Conservation (phyloP, 2,797 vertebrate species). For the Oryzias dopingdopingensis region DNA sequence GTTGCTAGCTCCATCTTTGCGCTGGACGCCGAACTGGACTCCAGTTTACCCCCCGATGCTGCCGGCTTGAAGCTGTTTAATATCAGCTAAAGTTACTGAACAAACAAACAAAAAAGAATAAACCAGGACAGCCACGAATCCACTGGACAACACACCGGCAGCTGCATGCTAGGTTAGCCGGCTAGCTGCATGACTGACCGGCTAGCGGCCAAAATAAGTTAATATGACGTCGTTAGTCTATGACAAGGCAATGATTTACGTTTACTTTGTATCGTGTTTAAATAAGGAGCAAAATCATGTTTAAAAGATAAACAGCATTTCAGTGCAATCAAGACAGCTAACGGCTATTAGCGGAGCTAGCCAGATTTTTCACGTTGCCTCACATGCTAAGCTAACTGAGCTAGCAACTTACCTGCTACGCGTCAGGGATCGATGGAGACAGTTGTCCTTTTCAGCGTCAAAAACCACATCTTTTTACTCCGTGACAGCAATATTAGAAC, state of each 20-base stretch:
- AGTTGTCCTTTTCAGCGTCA: neutral
- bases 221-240: no score
- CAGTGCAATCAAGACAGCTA: neutral
- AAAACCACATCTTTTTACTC: constrained; percentile 16
- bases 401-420: constrained; percentile 43
- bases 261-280: no score
- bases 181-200: constrained; percentile 7
- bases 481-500: no score
- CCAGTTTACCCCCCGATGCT: constrained; percentile 30
- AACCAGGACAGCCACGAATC: constrained; percentile 1
- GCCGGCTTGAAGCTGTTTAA: constrained; percentile 40
- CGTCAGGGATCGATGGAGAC: constrained; percentile 12
- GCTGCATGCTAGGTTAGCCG: constrained; percentile 10
- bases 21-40: constrained; percentile 38
- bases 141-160: neutral
- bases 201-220: no score
- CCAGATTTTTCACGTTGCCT: neutral
- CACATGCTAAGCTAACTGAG: constrained; percentile 13
- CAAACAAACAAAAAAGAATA: neutral
- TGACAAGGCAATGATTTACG: no score
- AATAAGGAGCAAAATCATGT: no score
- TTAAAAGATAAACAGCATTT: neutral
- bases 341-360: neutral
- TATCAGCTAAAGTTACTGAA: constrained; percentile 15
- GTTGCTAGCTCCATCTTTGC: constrained; percentile 73